Evolutionary conservation across 1,140 invertebrate species (phyloP), one percentile per base, ranked within the genome.

Genomic region (Meloidogyne hapla): DNA sequence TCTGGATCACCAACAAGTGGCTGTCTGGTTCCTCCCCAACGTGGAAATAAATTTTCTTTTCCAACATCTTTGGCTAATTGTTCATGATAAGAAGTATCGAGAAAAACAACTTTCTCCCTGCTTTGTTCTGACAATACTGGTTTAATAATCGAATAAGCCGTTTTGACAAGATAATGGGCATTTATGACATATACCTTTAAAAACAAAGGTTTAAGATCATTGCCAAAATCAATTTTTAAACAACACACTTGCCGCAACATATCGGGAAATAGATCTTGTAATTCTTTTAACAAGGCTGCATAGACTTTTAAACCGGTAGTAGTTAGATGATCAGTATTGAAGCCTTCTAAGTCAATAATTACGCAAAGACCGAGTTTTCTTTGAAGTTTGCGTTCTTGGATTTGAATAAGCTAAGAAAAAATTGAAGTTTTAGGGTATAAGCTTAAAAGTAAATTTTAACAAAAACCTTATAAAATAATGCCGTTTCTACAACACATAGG

Each of bases 241-340:
- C 70, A 45, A 63, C 75, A 79, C 0, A 80, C 38, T 15, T 79
- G 69, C 5, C 80, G 80, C 5, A 70, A n/a, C 25, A 81, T 56
- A 66, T 81, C 80, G n/a, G 80, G 80, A 40, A 81, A 81, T 40
- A 82, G 38, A 45, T 78, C 70, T 75, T 80, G 79, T 28, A 78
- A 61, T 38, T 33, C 21, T 65, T 56, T 63, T 28, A 81, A 25
- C 21, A 82, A 45, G 18, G 79, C 76, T 23, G 65, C 33, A 69
- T 81, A 81, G 6, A 69, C 71, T 63, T 82, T 81, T 21, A 81
- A 23, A 38, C 48, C 42, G 2, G 73, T 42, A 26, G 70, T 78
- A 61, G 42, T 77, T 26, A 81, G 15, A 48, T 83, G 76, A 61
- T 81, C 80, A 25, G 63, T 69, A 65, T 74, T 81, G 62, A 82